These are phyloP conservation scores for Drosophila pachea DNA, from an alignment of 1,140 invertebrate species.

Conservation along the genomic window DNA sequence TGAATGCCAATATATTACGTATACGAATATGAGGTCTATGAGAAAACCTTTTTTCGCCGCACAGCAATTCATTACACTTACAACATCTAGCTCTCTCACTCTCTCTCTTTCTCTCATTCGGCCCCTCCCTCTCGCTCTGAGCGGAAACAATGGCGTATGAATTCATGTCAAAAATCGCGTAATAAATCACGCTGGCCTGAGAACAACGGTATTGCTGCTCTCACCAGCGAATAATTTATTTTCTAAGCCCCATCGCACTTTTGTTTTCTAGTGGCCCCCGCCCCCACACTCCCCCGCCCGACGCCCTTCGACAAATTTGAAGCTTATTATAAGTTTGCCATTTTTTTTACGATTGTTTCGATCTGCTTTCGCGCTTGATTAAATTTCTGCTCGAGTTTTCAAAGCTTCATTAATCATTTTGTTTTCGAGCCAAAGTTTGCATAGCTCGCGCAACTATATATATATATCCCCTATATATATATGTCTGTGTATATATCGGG, in stretches of 20 bases:
- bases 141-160: constrained; percentile 39
- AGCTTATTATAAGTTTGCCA: constrained; percentile 70
- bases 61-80: constrained; percentile 54
- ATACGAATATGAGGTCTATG: constrained; percentile 5
- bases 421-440: constrained; percentile 32
- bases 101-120: not conserved
- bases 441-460: constrained; percentile 22
- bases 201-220: constrained; percentile 5
- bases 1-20: constrained; percentile 18
- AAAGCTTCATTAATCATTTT: constrained; percentile 73
- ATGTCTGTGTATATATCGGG: constrained; percentile 48
- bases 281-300: not conserved
- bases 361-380: constrained; percentile 72
- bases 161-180: constrained; percentile 67
- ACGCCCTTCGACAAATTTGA: constrained; percentile 64
- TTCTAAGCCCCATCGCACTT: constrained; percentile 53
- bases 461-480: not conserved
- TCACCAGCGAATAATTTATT: constrained; percentile 61
- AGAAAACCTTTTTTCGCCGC: constrained; percentile 11
- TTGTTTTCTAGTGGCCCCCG: constrained; percentile 40
- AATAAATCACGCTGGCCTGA: constrained; percentile 63
- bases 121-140: not conserved
- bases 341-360: constrained; percentile 59
- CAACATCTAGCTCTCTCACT: not conserved
- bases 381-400: constrained; percentile 69